Evolutionary conservation across 2,797 vertebrate species (phyloP).

Genomic region (Bucorvus abyssinicus): DNA sequence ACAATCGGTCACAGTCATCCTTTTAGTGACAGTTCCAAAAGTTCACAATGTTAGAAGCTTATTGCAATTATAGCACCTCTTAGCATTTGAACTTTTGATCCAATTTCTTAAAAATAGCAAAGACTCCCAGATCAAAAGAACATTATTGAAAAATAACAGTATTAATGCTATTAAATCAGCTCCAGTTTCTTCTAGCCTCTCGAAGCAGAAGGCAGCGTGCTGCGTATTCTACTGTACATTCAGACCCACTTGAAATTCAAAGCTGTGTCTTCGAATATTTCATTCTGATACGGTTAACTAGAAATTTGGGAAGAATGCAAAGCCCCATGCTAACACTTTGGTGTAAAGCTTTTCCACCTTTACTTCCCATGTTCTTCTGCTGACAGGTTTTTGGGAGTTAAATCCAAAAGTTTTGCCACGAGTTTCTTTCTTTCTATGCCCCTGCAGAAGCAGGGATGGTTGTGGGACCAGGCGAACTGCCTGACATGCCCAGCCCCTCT

Average conservation of each 20-base stretch:
- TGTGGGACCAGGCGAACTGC: fast-evolving
- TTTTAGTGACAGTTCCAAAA: background rate
- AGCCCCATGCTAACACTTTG: background rate
- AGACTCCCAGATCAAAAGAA: background rate
- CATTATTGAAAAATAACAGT: slow-evolving; percentile 2
- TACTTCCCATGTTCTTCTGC: background rate
- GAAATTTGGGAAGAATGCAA: background rate
- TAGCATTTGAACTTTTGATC: slow-evolving; percentile 36
- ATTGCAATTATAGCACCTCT: background rate
- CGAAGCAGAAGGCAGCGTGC: background rate
- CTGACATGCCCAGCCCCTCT: fast-evolving
- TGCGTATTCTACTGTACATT: background rate
- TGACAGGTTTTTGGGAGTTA: background rate
- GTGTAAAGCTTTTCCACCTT: background rate
- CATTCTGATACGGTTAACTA: background rate
- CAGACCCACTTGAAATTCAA: background rate
- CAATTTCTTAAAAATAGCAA: slow-evolving; percentile 31
- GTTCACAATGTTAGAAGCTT: background rate
- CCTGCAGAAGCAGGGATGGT: background rate
- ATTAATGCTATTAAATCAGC: slow-evolving; percentile 6
- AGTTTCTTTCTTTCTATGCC: background rate
- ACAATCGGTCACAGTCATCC: background rate
- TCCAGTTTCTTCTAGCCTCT: background rate
- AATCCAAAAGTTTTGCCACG: background rate
- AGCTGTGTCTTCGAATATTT: background rate